phyloP scores from a whole-genome alignment of 2,888 invertebrate genomes.

The Phengaris alcon region DNA sequence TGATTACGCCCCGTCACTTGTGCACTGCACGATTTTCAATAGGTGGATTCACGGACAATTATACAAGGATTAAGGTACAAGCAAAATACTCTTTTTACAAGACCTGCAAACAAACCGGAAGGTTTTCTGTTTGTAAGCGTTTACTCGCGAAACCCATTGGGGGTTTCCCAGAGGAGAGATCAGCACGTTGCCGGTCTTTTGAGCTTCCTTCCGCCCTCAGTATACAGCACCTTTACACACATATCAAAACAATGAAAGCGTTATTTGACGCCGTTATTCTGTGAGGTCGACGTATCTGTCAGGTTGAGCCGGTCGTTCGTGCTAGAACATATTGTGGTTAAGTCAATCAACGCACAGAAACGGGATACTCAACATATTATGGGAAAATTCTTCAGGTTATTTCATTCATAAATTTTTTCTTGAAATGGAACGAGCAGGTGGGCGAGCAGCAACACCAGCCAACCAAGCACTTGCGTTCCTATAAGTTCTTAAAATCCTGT shows the following conservation, averaged over 20 bases:
- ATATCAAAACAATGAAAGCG: no score
- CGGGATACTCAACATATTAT: background rate
- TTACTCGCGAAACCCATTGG: background rate
- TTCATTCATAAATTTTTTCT: background rate
- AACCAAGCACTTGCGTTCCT: no score
- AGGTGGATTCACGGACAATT: background rate
- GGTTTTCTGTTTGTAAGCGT: background rate
- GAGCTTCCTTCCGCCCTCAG: no score
- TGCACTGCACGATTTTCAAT: conserved; percentile 13
- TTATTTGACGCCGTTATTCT: no score
- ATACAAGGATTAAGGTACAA: background rate
- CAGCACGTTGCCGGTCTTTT: no score
- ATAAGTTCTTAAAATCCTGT: no score
- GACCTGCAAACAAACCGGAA: no score
- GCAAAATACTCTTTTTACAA: background rate
- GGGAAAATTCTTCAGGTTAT: background rate
- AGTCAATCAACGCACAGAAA: background rate
- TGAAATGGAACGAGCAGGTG: no score
- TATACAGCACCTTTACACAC: background rate
- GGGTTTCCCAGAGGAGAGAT: background rate
- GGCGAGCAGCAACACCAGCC: no score
- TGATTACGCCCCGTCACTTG: conserved; percentile 22
- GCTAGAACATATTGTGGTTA: no score
- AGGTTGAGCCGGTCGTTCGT: no score
- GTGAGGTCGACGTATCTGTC: no score